Base-by-base conservation (phyloP, 2,797 vertebrate genomes). In the Trachurus trachurus region DNA sequence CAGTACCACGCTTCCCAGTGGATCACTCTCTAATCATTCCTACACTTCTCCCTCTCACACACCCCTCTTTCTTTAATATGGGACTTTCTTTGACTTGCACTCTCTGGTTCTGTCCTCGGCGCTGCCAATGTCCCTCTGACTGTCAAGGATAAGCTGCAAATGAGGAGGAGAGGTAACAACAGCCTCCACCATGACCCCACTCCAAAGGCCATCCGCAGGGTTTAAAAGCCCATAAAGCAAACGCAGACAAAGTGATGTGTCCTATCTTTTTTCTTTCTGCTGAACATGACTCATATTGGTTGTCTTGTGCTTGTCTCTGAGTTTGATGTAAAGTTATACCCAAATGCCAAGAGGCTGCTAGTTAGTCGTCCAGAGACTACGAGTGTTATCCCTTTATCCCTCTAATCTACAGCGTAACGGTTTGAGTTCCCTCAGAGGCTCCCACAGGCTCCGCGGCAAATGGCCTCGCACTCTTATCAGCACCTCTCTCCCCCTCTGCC, bases 401-500 rank as follows among this genome's bases (percentile, higher is more conserved):
- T 70, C 56, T 91, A 88, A 92, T 90, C 87, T 84, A 44, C 80
- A 85, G 78, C 34, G 52, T 83, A 89, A 89, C 83, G 16, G 50
- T 87, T 83, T 58, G 74, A 78, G 85, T 82, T 85, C 84, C 82
- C 76, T 81, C 76, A 53, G 81, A 82, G 82, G 76, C 83, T 82
- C 72, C 77, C 76, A 78, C 68, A 82, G 82, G 76, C 82, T 83
- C 66, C 60, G 56, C 62, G 56, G 82, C 78, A 89, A 87, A 88
- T 63, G 83, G 71, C 72, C 88, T 79, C 78, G 83, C 89, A 78
- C 74, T 88, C 87, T 89, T 88, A 92, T 93, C 90, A 92, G 85
- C 79, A 86, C 76, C 87, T 83, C 74, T 82, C 83, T 40, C 75
- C 62, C 81, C 84, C 60, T 53, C 61, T 42, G 29, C 11, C 75